These are phyloP conservation scores for Chromis chromis DNA, from an alignment of 2,797 vertebrate species.

Conservation along the genomic window DNA sequence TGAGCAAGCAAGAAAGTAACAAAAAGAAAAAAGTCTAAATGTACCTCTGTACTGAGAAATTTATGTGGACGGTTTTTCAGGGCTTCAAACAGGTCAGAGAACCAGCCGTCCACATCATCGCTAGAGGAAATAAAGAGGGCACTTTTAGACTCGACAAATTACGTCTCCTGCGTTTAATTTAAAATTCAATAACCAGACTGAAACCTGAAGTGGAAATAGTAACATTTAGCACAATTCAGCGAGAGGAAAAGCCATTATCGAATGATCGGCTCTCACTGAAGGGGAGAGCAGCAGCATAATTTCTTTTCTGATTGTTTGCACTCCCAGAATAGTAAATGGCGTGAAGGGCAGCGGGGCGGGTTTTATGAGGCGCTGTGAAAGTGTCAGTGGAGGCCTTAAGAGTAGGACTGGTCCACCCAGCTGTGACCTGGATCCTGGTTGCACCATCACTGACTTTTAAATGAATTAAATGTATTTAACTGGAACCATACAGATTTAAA, in stretches of 20 bases:
- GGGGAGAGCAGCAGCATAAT: constrained; percentile 37
- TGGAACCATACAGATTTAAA: background rate
- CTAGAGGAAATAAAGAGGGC: constrained; percentile 55
- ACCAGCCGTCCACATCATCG: constrained; percentile 77
- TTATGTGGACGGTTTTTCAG: constrained; percentile 65
- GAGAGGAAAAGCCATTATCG: constrained; percentile 40
- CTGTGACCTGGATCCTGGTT: constrained; percentile 13
- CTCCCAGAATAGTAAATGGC: constrained; percentile 46
- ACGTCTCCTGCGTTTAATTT: constrained; percentile 38
- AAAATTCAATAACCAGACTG: constrained; percentile 49
- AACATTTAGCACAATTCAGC: constrained; percentile 38
- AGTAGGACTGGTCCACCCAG: constrained; percentile 10
- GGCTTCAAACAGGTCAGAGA: constrained; percentile 64
- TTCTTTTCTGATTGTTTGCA: constrained; percentile 50
- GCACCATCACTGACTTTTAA: background rate
- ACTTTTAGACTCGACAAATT: constrained; percentile 32
- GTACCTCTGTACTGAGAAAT: constrained; percentile 57
- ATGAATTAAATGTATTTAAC: background rate
- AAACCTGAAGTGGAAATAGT: constrained; percentile 28
- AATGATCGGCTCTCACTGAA: constrained; percentile 30
- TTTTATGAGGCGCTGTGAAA: constrained; percentile 32
- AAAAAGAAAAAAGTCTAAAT: constrained; percentile 10
- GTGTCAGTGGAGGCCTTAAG: constrained; percentile 23
- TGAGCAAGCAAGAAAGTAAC: background rate
- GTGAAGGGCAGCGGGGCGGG: background rate